These are phyloP conservation scores for Phoxinus phoxinus DNA, from an alignment of 2,113 vertebrate genomes.

Conservation along the genomic window DNA sequence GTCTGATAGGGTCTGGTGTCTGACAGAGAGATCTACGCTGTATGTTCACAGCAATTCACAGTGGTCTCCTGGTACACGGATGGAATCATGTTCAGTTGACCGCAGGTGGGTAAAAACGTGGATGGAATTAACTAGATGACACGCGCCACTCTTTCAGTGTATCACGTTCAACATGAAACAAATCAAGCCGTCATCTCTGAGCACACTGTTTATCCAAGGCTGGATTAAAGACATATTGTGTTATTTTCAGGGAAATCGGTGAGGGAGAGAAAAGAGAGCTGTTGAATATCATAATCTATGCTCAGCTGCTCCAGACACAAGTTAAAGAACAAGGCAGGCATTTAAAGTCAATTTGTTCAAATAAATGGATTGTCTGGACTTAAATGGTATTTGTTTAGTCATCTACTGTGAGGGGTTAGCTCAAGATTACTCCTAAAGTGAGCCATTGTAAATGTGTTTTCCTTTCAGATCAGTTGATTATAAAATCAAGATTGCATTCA, in stretches of 20 bases:
- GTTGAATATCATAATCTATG: constrained; percentile 28
- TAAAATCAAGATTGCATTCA: neutral
- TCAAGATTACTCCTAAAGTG: neutral
- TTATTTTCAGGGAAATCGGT: constrained; percentile 3
- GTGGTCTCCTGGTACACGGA: neutral
- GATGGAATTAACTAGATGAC: neutral
- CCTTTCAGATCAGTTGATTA: neutral
- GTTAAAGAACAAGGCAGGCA: neutral
- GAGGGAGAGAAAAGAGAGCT: neutral
- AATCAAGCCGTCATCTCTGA: neutral
- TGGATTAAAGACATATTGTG: neutral
- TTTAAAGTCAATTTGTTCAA: constrained; percentile 20
- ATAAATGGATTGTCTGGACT: constrained; percentile 26
- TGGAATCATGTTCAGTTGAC: constrained; percentile 4
- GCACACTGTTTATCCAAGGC: neutral
- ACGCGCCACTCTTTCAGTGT: neutral
- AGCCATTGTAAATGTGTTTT: neutral
- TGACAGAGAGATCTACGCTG: neutral
- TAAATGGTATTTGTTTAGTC: neutral
- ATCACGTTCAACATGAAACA: neutral
- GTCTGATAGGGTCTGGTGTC: neutral
- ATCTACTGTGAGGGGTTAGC: neutral
- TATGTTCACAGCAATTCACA: neutral
- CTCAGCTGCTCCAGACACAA: constrained; percentile 2
- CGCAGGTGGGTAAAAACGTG: constrained; percentile 11